Conservation (phyloP, 2,113 vertebrate species). For the Struthidea cinerea region DNA sequence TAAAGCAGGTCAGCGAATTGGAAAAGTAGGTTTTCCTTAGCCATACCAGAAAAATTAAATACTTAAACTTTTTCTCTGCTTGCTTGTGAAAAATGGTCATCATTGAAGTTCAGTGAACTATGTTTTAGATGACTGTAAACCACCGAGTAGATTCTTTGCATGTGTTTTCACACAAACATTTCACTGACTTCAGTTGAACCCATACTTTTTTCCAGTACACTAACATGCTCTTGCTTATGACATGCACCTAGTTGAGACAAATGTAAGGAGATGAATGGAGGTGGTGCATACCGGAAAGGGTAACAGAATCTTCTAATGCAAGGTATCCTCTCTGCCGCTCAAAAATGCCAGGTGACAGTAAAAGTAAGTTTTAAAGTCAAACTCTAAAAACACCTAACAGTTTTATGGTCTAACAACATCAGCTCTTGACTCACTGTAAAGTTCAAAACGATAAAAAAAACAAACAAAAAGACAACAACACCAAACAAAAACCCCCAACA, state of each 20-base stretch:
- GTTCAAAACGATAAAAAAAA: not conserved
- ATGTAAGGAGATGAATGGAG: not conserved
- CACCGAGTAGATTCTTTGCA: not conserved
- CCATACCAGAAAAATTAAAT: not conserved
- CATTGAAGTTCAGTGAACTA: not conserved
- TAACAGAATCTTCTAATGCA: not conserved
- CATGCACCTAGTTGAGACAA: not conserved
- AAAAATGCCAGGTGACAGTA: not conserved
- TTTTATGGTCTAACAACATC: not conserved
- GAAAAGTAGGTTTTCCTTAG: not conserved
- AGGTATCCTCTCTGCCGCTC: not conserved
- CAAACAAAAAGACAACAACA: not conserved
- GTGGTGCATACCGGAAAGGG: not conserved
- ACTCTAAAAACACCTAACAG: not conserved
- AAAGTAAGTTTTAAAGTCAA: not conserved
- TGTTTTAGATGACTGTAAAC: not conserved
- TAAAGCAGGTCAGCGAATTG: not conserved
- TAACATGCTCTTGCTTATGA: not conserved
- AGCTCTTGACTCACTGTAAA: not conserved
- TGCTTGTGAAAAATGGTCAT: not conserved
- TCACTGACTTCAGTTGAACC: not conserved
- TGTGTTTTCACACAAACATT: not conserved
- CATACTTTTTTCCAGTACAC: not conserved
- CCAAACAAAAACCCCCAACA: not conserved
- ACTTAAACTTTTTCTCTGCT: not conserved